Evolutionary conservation across 2,113 vertebrate species (phyloP).

Genomic region (Silurus glanis): DNA sequence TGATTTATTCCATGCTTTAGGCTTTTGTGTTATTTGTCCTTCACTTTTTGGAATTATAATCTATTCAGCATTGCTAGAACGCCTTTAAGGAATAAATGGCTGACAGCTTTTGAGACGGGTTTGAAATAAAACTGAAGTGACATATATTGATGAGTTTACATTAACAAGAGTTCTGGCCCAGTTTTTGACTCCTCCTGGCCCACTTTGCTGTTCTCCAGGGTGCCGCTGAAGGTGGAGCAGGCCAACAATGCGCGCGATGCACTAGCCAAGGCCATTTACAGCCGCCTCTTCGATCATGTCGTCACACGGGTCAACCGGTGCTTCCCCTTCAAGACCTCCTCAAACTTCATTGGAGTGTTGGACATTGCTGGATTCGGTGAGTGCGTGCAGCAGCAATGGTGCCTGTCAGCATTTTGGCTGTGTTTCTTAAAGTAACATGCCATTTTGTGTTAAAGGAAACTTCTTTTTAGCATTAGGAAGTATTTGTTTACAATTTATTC

Average conservation of each 20-base stretch:
- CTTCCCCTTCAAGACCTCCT: constrained; percentile 91
- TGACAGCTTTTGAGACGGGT: constrained; percentile 18
- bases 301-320: constrained; percentile 95
- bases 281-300: constrained; percentile 95
- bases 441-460: neutral
- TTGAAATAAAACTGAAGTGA: constrained; percentile 18
- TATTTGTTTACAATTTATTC: neutral
- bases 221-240: constrained; percentile 97
- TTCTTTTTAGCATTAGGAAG: neutral
- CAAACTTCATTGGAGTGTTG: constrained; percentile 93
- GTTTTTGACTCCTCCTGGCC: constrained; percentile 52
- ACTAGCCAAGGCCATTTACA: constrained; percentile 94
- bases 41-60: neutral
- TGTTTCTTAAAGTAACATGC: neutral
- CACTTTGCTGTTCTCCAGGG: constrained; percentile 72
- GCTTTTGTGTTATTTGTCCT: neutral
- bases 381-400: constrained; percentile 31
- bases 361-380: constrained; percentile 99
- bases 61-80: neutral
- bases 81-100: neutral
- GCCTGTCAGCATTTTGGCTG: neutral
- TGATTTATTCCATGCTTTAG: neutral
- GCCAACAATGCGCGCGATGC: constrained; percentile 96
- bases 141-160: constrained; percentile 42
- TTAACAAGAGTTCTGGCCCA: constrained; percentile 50